These are phyloP conservation scores for Charadrius vociferus DNA, from an alignment of 2,113 vertebrate genomes.

Conservation along the genomic window DNA sequence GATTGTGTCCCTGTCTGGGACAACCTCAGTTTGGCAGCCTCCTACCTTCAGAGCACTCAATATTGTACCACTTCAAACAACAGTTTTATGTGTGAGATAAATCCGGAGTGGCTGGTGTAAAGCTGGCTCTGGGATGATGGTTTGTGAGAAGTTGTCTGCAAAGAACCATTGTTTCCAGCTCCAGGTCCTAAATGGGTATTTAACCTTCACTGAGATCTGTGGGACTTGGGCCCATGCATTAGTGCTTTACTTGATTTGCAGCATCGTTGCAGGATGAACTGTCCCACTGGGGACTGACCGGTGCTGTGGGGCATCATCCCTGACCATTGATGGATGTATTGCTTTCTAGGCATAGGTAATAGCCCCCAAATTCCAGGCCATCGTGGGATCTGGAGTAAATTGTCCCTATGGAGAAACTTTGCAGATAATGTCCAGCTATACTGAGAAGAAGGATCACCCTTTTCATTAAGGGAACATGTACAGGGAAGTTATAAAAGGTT, in stretches of 20 bases:
- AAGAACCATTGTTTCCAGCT: neutral
- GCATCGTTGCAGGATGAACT: accelerated
- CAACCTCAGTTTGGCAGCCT: neutral
- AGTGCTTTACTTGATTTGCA: neutral
- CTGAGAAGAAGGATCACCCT: neutral
- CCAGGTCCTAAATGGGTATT: neutral
- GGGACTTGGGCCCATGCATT: neutral
- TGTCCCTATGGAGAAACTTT: neutral
- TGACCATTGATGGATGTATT: neutral
- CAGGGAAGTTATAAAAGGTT: neutral
- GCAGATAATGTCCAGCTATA: neutral
- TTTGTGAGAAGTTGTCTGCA: neutral
- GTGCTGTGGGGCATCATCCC: neutral
- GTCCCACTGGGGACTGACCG: neutral
- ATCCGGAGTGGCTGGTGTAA: neutral
- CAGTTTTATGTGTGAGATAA: neutral
- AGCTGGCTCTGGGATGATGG: neutral
- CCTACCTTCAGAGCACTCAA: neutral
- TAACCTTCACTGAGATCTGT: neutral
- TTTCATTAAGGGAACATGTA: neutral
- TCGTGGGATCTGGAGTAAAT: neutral
- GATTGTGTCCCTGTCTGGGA: neutral
- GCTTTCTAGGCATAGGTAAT: neutral
- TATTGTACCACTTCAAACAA: neutral
- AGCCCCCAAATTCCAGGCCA: neutral